Percentiles rank a stretch among this genome's conserved stretches.
These are phyloP conservation scores for Cheilosia vulpina DNA, from an alignment of 2,888 invertebrate genomes.

Conservation along the genomic window DNA sequence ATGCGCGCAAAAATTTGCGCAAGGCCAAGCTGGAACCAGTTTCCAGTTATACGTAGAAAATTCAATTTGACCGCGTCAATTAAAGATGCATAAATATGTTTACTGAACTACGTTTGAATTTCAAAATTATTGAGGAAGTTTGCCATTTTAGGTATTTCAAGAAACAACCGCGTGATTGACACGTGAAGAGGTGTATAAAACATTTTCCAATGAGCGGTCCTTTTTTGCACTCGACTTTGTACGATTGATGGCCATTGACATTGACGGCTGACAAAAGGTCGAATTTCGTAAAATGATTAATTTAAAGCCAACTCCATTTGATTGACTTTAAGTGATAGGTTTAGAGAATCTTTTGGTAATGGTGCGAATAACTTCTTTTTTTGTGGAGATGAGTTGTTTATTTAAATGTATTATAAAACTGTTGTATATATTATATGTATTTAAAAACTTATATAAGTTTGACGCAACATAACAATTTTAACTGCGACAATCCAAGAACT, in stretches of 20 bases:
- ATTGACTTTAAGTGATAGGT: conserved; percentile 33
- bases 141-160: background rate
- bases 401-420: too few species aligned
- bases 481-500: too few species aligned
- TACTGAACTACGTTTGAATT: background rate
- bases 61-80: background rate
- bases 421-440: too few species aligned
- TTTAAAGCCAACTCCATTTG: background rate
- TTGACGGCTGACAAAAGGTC: conserved; percentile 2
- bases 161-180: conserved; percentile 23
- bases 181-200: conserved; percentile 29
- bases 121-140: conserved; percentile 6
- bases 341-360: background rate
- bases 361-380: background rate
- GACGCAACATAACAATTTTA: too few species aligned
- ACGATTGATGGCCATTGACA: conserved; percentile 40
- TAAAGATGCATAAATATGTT: too few species aligned
- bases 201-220: background rate
- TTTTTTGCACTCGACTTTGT: background rate
- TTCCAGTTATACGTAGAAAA: background rate
- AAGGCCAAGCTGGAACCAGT: conserved; percentile 39
- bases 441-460: too few species aligned
- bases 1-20: conserved; percentile 7
- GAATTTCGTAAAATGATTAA: background rate
- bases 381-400: background rate